Percentiles rank a stretch among this genome's conserved stretches.
Conservation (phyloP, 2,888 invertebrate species). For the Serrognathus titanus region DNA sequence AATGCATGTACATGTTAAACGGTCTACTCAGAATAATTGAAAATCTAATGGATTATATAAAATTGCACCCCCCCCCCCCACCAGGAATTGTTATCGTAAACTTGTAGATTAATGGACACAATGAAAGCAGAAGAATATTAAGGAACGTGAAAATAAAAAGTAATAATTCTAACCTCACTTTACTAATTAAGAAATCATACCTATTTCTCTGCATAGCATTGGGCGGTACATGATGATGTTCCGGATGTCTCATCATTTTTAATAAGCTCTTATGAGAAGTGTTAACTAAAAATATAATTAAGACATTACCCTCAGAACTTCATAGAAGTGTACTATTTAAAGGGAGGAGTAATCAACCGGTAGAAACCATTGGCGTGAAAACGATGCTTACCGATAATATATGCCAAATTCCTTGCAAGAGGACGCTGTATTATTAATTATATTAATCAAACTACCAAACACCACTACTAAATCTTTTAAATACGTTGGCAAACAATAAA, state of each 20-base stretch:
- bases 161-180: slow-evolving; percentile 9
- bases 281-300: slow-evolving; percentile 10
- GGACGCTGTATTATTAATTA: slow-evolving; percentile 11
- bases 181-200: slow-evolving; percentile 9
- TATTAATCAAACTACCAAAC: slow-evolving; percentile 43
- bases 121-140: too few species aligned
- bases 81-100: too few species aligned
- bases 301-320: neutral
- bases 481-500: slow-evolving; percentile 75
- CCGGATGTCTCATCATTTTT: slow-evolving; percentile 50
- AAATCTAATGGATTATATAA: too few species aligned
- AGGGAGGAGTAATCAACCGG: slow-evolving; percentile 14
- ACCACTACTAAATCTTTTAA: slow-evolving; percentile 52
- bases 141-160: too few species aligned
- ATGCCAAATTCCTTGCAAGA: slow-evolving; percentile 11
- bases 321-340: slow-evolving; percentile 6
- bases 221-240: slow-evolving; percentile 64
- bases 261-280: slow-evolving; percentile 2
- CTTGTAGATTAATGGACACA: too few species aligned
- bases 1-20: too few species aligned
- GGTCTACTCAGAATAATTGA: too few species aligned
- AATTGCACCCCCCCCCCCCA: too few species aligned
- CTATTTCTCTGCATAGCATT: slow-evolving; percentile 63
- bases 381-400: slow-evolving; percentile 10
- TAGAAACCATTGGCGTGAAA: neutral